These are phyloP conservation scores for Ctenodactylus gundi DNA, from an alignment of 2,113 vertebrate species.

Conservation along the genomic window DNA sequence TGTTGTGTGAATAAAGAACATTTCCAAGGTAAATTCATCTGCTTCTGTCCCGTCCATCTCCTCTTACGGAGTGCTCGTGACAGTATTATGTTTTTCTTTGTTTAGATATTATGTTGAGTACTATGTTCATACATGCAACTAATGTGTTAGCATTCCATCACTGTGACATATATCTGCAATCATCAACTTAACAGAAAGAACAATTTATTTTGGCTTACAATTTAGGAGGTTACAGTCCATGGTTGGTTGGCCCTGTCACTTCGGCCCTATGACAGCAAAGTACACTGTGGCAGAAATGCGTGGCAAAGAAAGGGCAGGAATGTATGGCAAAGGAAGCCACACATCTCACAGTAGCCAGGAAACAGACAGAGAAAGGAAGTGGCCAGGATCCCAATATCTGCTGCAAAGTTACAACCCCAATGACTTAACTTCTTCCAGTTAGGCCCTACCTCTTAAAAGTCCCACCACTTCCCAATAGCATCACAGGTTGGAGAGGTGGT, in stretches of 20 bases:
- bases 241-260: neutral
- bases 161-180: neutral
- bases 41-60: too few species aligned
- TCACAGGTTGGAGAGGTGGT: neutral
- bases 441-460: neutral
- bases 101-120: neutral
- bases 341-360: neutral
- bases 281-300: neutral
- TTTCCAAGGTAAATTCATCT: too few species aligned
- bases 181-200: neutral
- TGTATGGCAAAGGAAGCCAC: neutral
- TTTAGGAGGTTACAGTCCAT: neutral
- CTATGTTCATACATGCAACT: neutral
- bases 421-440: neutral
- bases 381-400: neutral
- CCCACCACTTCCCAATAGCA: neutral
- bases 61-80: too few species aligned
- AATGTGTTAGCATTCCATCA: neutral
- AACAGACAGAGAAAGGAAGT: neutral
- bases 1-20: too few species aligned
- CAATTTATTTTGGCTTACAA: neutral
- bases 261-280: neutral
- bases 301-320: neutral
- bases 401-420: neutral
- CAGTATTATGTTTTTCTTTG: neutral